Evolutionary conservation across 2,797 vertebrate genomes (phyloP).

Genomic region (Lacerta viridis): DNA sequence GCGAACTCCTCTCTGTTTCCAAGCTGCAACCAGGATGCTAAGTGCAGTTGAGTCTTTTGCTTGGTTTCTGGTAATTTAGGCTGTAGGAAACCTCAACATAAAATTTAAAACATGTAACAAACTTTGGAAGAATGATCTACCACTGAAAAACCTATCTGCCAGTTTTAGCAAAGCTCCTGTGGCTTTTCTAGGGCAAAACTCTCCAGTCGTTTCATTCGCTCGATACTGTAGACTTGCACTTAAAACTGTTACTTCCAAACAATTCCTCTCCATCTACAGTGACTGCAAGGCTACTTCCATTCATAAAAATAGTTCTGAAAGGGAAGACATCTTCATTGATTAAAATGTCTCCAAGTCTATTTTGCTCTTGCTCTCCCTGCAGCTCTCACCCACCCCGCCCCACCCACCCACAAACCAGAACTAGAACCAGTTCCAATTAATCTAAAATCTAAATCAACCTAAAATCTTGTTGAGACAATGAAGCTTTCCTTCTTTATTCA

Average conservation of each 20-base stretch:
- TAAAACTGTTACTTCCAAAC: background rate
- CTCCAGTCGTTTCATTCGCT: background rate
- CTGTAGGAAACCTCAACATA: background rate
- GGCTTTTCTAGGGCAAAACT: background rate
- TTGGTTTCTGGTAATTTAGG: no score
- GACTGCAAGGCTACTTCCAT: background rate
- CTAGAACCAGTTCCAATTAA: slow-evolving; percentile 25
- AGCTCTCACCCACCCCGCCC: accelerated
- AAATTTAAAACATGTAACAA: background rate
- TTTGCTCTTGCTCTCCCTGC: background rate
- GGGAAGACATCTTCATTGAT: background rate
- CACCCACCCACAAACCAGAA: accelerated
- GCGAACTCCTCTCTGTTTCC: no score
- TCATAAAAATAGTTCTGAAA: slow-evolving; percentile 16
- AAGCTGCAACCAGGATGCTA: no score
- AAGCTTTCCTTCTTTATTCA: slow-evolving; percentile 69
- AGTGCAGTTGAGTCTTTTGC: no score
- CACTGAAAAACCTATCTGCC: background rate
- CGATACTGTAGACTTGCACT: background rate
- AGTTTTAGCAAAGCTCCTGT: background rate
- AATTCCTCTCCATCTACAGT: background rate
- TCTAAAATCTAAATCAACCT: background rate
- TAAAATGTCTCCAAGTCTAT: background rate
- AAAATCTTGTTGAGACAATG: slow-evolving; percentile 48
- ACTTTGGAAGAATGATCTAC: background rate